These are phyloP conservation scores for Procambarus virginalis DNA, from an alignment of 1,140 invertebrate species.

Conservation along the genomic window DNA sequence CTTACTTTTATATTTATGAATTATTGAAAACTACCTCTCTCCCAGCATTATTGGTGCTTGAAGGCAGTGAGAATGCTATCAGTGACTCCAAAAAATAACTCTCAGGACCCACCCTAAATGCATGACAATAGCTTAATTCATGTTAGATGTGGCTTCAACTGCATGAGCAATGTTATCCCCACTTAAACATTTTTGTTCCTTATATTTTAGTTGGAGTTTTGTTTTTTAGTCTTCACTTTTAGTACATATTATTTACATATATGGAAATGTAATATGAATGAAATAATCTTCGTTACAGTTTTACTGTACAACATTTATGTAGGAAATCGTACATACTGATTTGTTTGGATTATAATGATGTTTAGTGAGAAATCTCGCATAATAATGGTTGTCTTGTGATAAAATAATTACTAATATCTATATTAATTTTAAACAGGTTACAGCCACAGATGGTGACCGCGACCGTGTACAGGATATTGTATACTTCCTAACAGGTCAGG, in stretches of 20 bases:
- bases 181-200: background rate
- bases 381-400: background rate
- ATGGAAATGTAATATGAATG: too few species aligned
- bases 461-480: slow-evolving; percentile 96
- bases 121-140: slow-evolving; percentile 30
- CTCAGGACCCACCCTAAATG: background rate
- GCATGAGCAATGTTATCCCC: background rate
- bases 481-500: slow-evolving; percentile 96
- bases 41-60: background rate
- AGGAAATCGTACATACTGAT: background rate
- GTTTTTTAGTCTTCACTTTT: background rate
- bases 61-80: background rate
- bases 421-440: slow-evolving; percentile 81
- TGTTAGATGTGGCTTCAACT: slow-evolving; percentile 21
- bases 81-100: background rate
- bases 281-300: too few species aligned
- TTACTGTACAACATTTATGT: background rate
- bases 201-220: background rate
- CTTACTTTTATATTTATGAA: background rate
- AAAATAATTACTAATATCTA: background rate
- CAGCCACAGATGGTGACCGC: slow-evolving; percentile 95
- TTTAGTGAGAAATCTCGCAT: background rate
- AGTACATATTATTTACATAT: background rate
- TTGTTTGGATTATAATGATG: background rate
- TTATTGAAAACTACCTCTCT: background rate